Evolutionary conservation across 2,888 invertebrate species (phyloP).

Genomic region (Abscondita cerata): DNA sequence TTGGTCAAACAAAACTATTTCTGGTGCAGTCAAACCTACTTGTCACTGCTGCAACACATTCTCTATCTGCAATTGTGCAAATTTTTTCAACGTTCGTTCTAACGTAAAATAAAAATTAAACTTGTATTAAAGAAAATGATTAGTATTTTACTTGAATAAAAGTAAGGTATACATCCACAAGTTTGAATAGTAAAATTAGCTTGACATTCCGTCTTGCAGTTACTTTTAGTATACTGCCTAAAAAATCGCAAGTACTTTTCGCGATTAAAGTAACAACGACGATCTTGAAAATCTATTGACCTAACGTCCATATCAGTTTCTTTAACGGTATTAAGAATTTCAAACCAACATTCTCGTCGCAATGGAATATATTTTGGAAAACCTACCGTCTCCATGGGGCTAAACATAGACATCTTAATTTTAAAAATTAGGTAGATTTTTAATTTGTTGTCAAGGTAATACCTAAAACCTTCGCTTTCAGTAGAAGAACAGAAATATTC

Average conservation of each 20-base stretch:
- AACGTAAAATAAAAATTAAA: slow-evolving; percentile 8
- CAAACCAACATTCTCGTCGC: slow-evolving; percentile 74
- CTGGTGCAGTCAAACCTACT: neutral
- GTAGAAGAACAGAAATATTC: slow-evolving; percentile 85
- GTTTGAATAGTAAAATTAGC: slow-evolving; percentile 11
- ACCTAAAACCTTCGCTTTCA: slow-evolving; percentile 59
- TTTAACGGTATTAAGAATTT: slow-evolving; percentile 71
- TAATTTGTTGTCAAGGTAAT: neutral
- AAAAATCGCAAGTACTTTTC: slow-evolving; percentile 76
- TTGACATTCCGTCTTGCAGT: slow-evolving; percentile 21
- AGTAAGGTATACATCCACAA: slow-evolving; percentile 16
- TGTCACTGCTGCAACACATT: neutral
- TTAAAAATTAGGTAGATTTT: neutral
- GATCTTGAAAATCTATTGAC: slow-evolving; percentile 66
- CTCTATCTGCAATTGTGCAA: neutral
- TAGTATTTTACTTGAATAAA: slow-evolving; percentile 14
- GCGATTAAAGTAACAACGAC: slow-evolving; percentile 76
- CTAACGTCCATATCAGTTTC: slow-evolving; percentile 67
- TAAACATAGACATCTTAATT: slow-evolving; percentile 69
- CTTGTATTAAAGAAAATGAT: no score
- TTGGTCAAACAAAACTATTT: neutral
- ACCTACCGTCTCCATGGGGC: slow-evolving; percentile 81
- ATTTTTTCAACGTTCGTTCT: neutral
- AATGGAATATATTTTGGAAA: slow-evolving; percentile 75
- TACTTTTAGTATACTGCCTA: slow-evolving; percentile 42